Evolutionary conservation across 2,888 invertebrate genomes (phyloP).

Genomic region (Volucella inanis): DNA sequence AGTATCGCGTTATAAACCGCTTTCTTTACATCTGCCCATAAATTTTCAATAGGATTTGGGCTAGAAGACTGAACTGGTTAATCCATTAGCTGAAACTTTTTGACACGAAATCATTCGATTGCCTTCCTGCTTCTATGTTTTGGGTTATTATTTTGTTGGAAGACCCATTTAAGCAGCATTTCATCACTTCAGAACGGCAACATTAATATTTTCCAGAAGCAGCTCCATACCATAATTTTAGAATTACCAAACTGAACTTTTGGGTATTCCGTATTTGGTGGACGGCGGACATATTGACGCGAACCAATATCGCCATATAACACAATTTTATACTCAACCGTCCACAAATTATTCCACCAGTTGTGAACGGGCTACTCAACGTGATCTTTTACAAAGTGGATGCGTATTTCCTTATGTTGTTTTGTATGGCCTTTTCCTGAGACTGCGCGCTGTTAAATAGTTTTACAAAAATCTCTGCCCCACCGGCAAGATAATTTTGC

Average conservation of each 20-base stretch:
- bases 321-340: not conserved
- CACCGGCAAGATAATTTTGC: no score
- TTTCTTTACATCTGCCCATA: not conserved
- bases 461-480: no score
- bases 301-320: not conserved
- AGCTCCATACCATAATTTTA: not conserved
- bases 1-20: not conserved
- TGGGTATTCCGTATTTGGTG: not conserved
- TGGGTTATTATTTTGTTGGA: not conserved
- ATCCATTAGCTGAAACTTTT: not conserved
- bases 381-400: not conserved
- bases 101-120: not conserved
- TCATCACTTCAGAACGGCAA: not conserved
- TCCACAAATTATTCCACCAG: not conserved
- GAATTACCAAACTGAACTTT: no score
- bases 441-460: no score
- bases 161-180: not conserved
- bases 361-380: not conserved
- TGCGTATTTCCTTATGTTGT: conserved; percentile 36
- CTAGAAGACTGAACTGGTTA: not conserved
- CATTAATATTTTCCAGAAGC: not conserved
- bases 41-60: no score
- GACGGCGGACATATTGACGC: not conserved
- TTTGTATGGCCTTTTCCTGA: not conserved
- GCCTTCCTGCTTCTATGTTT: no score